These are phyloP conservation scores for Drosophila kanekoi DNA, from an alignment of 2,888 invertebrate genomes.

Conservation along the genomic window DNA sequence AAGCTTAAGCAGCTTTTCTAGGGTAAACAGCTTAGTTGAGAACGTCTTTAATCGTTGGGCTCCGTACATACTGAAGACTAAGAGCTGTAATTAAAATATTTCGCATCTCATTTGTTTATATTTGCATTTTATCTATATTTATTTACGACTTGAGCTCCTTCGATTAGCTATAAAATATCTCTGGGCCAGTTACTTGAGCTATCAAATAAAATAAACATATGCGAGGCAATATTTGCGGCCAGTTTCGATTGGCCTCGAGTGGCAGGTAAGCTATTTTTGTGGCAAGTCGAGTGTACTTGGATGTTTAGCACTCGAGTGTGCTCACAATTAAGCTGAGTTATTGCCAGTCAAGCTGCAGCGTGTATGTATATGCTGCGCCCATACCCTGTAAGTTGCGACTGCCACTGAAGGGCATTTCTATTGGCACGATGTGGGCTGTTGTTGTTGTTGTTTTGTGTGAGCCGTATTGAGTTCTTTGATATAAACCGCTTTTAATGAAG, in stretches of 20 bases:
- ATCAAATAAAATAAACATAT: not conserved
- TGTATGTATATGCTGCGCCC: not conserved
- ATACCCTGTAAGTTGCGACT: not conserved
- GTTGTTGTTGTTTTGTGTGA: conserved; percentile 12
- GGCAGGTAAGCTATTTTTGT: conserved; percentile 1
- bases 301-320: conserved; percentile 15
- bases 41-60: no score
- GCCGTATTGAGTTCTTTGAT: conserved; percentile 59
- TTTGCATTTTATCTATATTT: not conserved
- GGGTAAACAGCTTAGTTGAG: no score
- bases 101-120: not conserved
- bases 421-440: conserved; percentile 13
- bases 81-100: not conserved
- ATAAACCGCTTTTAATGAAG: conserved; percentile 80
- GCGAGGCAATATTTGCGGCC: conserved; percentile 14
- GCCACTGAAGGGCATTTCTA: conserved; percentile 16
- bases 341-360: conserved; percentile 35
- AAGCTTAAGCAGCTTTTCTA: no score
- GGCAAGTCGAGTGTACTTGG: conserved; percentile 12
- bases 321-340: conserved; percentile 46
- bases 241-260: not conserved
- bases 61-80: not conserved
- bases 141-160: not conserved
- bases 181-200: not conserved
- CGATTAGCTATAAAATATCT: not conserved